A percentile compares a stretch with the other conserved stretches of the same genome.
Conservation (phyloP, 2,113 vertebrate species). For the Mustelus asterias region DNA sequence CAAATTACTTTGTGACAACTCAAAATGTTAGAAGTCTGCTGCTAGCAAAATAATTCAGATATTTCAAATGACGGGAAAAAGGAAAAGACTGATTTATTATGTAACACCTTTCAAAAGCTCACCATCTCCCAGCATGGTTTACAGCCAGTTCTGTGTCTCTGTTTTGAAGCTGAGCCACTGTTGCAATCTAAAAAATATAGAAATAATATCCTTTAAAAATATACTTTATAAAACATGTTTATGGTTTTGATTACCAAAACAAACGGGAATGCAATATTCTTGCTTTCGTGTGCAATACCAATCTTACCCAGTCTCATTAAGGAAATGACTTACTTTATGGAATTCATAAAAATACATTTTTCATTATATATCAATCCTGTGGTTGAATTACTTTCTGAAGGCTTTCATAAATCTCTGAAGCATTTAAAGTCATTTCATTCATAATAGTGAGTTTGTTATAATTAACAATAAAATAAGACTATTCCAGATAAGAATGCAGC, state of each 20-base stretch:
- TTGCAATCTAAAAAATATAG: not conserved
- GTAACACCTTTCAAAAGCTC: not conserved
- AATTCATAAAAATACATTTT: not conserved
- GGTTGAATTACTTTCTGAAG: not conserved
- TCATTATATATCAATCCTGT: not conserved
- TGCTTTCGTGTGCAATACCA: not conserved
- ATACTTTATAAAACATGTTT: not conserved
- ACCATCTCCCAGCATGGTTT: not conserved
- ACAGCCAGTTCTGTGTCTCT: not conserved
- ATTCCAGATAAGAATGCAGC: not conserved
- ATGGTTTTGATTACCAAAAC: not conserved
- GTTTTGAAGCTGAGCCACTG: not conserved
- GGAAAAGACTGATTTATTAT: not conserved
- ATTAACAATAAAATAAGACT: not conserved
- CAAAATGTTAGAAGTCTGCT: not conserved
- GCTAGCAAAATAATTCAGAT: not conserved
- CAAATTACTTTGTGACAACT: not conserved
- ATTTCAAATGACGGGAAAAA: not conserved
- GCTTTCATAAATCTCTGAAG: not conserved
- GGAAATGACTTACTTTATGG: not conserved
- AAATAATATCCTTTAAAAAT: not conserved
- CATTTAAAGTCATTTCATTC: not conserved
- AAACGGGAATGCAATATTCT: not conserved
- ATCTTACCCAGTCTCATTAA: not conserved
- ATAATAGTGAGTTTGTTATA: not conserved